phyloP scores from a whole-genome alignment of 2,888 invertebrate species.

The Dryocosmus kuriphilus region DNA sequence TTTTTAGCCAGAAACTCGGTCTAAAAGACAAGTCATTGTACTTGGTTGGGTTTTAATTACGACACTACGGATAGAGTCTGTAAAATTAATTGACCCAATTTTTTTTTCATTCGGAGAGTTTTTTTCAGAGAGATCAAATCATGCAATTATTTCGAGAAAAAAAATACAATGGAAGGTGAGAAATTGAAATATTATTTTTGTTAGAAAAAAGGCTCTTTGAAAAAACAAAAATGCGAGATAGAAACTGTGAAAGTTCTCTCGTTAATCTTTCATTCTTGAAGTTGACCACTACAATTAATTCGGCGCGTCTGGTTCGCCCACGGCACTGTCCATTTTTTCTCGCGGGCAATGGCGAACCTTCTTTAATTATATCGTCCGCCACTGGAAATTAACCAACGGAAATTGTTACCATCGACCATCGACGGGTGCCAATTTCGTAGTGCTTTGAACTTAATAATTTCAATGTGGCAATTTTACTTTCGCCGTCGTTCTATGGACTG shows the following conservation, averaged over 20 bases:
- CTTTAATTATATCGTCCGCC: slow-evolving; percentile 31
- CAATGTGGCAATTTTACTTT: slow-evolving; percentile 49
- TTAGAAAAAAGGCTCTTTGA: neutral
- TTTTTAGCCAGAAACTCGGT: slow-evolving; percentile 1
- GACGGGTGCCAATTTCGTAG: slow-evolving; percentile 27
- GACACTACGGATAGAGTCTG: neutral
- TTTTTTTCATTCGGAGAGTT: neutral
- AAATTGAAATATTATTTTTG: neutral
- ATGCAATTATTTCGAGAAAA: neutral
- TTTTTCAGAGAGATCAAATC: neutral
- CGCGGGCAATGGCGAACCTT: slow-evolving; percentile 16
- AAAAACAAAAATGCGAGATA: no score
- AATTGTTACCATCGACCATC: slow-evolving; percentile 18
- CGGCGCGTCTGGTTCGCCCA: slow-evolving; percentile 13
- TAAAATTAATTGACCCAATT: neutral
- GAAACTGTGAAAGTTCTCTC: neutral
- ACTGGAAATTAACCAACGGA: slow-evolving; percentile 29
- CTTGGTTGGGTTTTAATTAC: neutral
- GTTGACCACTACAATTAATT: slow-evolving; percentile 27
- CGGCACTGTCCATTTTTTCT: slow-evolving; percentile 27
- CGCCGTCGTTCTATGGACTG: slow-evolving; percentile 30
- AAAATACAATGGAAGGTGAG: neutral
- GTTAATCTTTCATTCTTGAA: slow-evolving; percentile 32
- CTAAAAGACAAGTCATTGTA: slow-evolving; percentile 13
- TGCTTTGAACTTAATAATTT: slow-evolving; percentile 35